A percentile compares a stretch with the other conserved stretches of the same genome.
Conservation (phyloP, 2,797 vertebrate species). For the Anniella stebbinsi region DNA sequence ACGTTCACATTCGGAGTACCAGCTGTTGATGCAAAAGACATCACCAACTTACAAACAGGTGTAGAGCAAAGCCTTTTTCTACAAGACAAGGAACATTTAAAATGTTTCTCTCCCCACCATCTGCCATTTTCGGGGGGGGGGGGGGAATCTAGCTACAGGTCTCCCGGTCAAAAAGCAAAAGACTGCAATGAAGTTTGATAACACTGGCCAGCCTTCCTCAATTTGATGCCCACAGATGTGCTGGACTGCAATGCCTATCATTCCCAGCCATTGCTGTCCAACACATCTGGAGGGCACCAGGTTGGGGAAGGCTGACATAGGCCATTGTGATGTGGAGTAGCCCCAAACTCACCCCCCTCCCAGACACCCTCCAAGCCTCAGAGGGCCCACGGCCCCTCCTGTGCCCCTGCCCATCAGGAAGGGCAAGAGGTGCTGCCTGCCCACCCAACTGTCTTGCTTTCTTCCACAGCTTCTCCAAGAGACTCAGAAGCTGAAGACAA, state of each 20-base stretch:
- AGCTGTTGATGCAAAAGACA: slow-evolving; percentile 79
- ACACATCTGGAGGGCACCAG: too few species aligned
- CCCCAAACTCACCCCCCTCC: background rate
- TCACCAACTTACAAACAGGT: slow-evolving; percentile 58
- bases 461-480: background rate
- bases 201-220: background rate
- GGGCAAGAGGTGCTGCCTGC: background rate
- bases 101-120: too few species aligned
- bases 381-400: too few species aligned
- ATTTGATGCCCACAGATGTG: too few species aligned
- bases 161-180: background rate
- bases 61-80: slow-evolving; percentile 42
- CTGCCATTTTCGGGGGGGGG: too few species aligned
- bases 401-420: background rate
- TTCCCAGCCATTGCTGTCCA: too few species aligned
- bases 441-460: background rate
- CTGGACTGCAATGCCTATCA: too few species aligned
- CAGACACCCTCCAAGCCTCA: background rate
- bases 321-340: background rate
- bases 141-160: background rate
- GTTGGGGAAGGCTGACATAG: background rate
- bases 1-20: slow-evolving; percentile 88
- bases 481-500: background rate
- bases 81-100: slow-evolving; percentile 5
- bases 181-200: too few species aligned